Evolutionary conservation across 2,797 vertebrate species (phyloP), one percentile per base, ranked within the genome.

Genomic region (Cirrhinus mrigala): DNA sequence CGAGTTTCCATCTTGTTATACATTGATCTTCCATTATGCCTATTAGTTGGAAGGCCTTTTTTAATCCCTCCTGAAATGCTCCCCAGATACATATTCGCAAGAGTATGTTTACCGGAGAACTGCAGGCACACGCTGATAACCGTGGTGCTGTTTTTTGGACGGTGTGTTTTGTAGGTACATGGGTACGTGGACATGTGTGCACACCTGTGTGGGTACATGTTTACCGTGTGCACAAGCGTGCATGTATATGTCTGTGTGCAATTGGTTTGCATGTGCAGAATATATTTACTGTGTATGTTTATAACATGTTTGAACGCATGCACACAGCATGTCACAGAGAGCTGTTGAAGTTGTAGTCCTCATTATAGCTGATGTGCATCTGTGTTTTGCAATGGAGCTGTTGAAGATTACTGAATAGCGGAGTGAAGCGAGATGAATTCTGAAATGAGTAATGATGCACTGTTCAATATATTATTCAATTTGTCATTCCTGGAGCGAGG

Each of bases 11-110:
- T 96, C 94, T 93, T 81, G 93, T 95, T 87, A 95, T 95, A 95
- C 95, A 96, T 96, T 96, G 95, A 96, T 97, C 95, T 95, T 93
- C 93, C 94, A 95, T 95, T 94, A 93, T 94, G 95, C 95, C 96
- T 96, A 95, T 97, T 96, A 96, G 96, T 95, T 93, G 90, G 94
- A 95, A 96, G 94, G 94, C 96, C 95, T 95, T 95, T 95, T 95
- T 95, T 96, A 94, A 95, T 93, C 94, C 94, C 94, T 94, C 93
- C 95, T 94, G 94, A 96, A 97, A 95, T 94, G 95, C 95, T 96
- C 96, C 96, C 95, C 92, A 93, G 94, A 95, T 94, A 94, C 94
- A 20, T 91, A 94, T 96, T 93, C 94, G 94, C 94, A 92, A 68
- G 90, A 81, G 80, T 91, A 50, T 94, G 93, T 94, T 95, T 94